These are phyloP conservation scores for Xenentodon cancila DNA, from an alignment of 2,797 vertebrate species.

Conservation along the genomic window DNA sequence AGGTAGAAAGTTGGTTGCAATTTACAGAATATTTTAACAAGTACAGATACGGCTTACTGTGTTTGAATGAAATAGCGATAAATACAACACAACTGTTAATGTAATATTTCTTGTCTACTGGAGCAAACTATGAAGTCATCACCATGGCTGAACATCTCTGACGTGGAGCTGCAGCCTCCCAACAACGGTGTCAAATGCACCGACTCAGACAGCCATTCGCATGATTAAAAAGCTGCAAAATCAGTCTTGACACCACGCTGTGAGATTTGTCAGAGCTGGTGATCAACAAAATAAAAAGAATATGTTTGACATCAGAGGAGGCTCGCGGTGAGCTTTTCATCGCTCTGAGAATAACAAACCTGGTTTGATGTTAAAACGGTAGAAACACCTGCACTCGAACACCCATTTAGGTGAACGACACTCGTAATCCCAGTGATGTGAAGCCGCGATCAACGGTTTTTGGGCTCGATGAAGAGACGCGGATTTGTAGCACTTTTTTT, in stretches of 20 bases:
- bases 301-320: background rate
- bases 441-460: slow-evolving; percentile 11
- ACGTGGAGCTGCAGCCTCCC: too few species aligned
- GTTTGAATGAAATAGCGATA: too few species aligned
- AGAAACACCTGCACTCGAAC: background rate
- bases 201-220: too few species aligned
- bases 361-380: background rate
- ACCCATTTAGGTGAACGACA: background rate
- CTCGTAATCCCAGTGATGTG: background rate
- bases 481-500: slow-evolving; percentile 33
- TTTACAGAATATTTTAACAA: background rate
- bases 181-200: too few species aligned
- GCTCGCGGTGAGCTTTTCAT: background rate
- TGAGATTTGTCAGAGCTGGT: background rate
- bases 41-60: background rate
- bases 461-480: slow-evolving; percentile 11
- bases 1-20: background rate
- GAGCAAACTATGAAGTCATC: too few species aligned
- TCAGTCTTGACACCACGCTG: background rate
- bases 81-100: too few species aligned
- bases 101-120: too few species aligned
- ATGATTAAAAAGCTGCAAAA: background rate
- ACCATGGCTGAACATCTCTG: too few species aligned
- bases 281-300: too few species aligned
- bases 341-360: background rate